Base-by-base conservation (phyloP, 2,113 vertebrate species). In the Ciconia maguari region DNA sequence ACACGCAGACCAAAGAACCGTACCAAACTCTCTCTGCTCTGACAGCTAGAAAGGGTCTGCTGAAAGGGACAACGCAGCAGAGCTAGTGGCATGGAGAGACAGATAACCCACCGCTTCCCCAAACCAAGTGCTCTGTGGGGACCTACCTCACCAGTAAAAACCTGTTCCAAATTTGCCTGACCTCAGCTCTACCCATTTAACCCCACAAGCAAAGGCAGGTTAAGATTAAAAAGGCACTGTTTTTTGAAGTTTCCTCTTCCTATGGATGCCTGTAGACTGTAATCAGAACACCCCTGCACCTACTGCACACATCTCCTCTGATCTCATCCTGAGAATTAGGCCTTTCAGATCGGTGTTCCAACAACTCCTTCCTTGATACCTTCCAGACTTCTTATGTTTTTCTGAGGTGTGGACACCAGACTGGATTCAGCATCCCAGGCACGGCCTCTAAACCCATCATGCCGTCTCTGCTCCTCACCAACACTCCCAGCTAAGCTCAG, bases 241-340 rank as follows among this genome's bases (percentile, higher is more conserved):
- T 5, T 29, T n/a, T 17, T 26, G 51, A 69, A 75, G 79, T 1
- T 60, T n/a, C 58, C 48, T 42, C 52, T 41, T 51, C 76, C 71
- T 17, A 4, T 1, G 20, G 51, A 26, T 52, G 42, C 72, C 70
- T 0, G 19, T 2, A 42, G 60, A 24, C 81, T 12, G 34, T 10
- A 62, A 22, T 4, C 60, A 83, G 36, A 58, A 46, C 52, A 42
- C 17, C 44, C 46, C 84, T 6, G 55, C 61, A 44, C 57, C 27
- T 7, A 19, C 68, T 0, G 2, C 54, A 42, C 27, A 2, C 46
- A 22, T 7, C 64, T 64, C 55, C 74, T 77, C 60, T 9, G 1
- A 49, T 12, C 38, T 14, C 2, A 0, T 3, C 38, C 54, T 5
- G 4, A 42, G 30, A 46, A 21, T 4, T 0, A 16, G 79, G 34